These are phyloP conservation scores for Camelus dromedarius DNA, from an alignment of 2,113 vertebrate genomes.

Conservation along the genomic window DNA sequence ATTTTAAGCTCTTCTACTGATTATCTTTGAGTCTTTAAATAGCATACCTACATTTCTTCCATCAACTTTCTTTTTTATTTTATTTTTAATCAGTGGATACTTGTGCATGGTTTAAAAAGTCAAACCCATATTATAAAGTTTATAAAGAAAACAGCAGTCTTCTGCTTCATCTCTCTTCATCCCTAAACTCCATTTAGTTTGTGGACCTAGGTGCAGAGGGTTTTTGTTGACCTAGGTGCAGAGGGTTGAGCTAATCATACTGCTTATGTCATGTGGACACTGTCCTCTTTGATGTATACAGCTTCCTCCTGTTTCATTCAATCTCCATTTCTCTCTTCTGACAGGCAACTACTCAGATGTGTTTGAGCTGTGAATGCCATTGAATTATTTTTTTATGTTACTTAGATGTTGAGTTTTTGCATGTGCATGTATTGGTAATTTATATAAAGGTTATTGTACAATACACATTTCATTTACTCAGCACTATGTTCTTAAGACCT, in stretches of 20 bases:
- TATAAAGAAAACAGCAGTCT: background rate
- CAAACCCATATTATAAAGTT: background rate
- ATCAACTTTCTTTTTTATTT: background rate
- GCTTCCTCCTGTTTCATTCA: background rate
- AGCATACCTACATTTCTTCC: background rate
- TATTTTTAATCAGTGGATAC: background rate
- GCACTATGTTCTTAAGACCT: background rate
- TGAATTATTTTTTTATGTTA: conserved; percentile 5
- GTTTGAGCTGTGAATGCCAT: background rate
- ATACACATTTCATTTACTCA: background rate
- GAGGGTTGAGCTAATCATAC: background rate
- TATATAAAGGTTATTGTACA: background rate
- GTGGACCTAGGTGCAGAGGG: background rate
- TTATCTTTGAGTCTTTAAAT: background rate
- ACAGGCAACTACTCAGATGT: background rate
- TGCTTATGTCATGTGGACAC: background rate
- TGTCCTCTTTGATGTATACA: background rate
- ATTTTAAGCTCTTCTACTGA: background rate
- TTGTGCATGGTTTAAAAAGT: background rate
- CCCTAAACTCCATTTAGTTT: background rate
- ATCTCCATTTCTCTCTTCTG: background rate
- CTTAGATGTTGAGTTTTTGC: background rate
- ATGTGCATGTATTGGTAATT: background rate
- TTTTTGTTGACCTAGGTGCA: background rate
- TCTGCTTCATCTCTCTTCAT: background rate